Conservation (phyloP, 2,797 vertebrate species). For the Heterohyrax brucei region DNA sequence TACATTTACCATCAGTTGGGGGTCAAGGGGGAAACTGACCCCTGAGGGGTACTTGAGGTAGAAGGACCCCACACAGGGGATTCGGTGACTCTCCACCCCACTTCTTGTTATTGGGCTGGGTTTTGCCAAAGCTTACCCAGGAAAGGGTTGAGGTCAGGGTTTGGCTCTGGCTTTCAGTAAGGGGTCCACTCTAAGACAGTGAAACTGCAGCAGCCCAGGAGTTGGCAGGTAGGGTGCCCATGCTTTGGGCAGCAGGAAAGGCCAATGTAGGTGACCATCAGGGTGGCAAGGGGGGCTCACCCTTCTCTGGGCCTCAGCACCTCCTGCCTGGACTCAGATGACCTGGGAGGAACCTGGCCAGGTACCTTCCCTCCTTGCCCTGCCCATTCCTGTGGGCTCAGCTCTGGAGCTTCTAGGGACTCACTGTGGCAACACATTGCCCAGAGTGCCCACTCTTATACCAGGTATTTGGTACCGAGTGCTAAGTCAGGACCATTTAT, state of each 20-base stretch:
- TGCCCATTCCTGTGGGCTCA: too few species aligned
- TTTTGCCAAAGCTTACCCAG: fast-evolving
- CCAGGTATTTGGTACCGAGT: neutral
- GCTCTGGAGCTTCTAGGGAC: neutral
- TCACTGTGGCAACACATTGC: neutral
- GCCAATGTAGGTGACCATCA: neutral
- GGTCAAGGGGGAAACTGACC: neutral
- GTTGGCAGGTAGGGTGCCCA: fast-evolving
- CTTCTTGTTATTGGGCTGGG: neutral
- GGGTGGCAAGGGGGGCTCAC: neutral
- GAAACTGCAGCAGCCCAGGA: neutral
- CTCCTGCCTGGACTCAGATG: too few species aligned
- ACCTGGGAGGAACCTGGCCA: neutral
- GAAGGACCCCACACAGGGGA: neutral
- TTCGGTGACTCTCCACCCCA: neutral
- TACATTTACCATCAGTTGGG: too few species aligned
- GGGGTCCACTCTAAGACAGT: neutral
- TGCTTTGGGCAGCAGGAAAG: neutral
- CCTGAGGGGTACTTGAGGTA: fast-evolving
- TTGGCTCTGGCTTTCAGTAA: neutral
- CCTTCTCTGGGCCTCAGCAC: neutral
- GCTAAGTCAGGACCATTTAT: too few species aligned
- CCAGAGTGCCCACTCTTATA: neutral
- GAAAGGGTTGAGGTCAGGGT: neutral
- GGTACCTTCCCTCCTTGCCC: fast-evolving